Conservation (phyloP, 2,113 vertebrate genomes). For the Opisthocomus hoazin region DNA sequence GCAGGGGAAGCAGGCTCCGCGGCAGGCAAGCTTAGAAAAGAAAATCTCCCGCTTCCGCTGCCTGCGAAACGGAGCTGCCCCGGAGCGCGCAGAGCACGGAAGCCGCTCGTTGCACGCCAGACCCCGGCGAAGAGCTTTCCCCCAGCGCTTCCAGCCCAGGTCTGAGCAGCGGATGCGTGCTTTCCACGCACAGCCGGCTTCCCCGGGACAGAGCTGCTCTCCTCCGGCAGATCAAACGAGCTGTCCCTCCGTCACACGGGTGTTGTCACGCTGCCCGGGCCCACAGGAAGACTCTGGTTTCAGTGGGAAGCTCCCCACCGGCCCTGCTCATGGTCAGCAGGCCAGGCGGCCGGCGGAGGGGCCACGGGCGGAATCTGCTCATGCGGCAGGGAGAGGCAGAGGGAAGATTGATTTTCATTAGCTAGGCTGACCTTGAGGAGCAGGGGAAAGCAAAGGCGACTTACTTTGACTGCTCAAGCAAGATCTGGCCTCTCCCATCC, state of each 20-base stretch:
- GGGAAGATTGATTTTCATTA: conserved; percentile 60
- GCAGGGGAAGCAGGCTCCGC: not conserved
- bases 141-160: not conserved
- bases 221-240: not conserved
- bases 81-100: fast-evolving
- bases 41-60: not conserved
- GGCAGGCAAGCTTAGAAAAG: not conserved
- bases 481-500: conserved; percentile 22
- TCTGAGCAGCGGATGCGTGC: fast-evolving
- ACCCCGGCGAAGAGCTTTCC: not conserved
- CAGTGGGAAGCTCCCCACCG: not conserved
- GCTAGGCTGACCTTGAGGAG: conserved; percentile 56
- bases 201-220: not conserved
- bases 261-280: not conserved
- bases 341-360: not conserved
- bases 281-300: not conserved
- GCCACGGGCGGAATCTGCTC: conserved; percentile 47
- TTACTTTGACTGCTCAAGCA: conserved; percentile 34
- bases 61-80: not conserved
- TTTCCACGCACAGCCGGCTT: not conserved
- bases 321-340: not conserved
- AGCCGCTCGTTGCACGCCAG: fast-evolving
- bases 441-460: conserved; percentile 50
- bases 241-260: not conserved
- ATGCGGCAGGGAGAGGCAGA: conserved; percentile 39